These are phyloP conservation scores for Dryoscopus gambensis DNA, from an alignment of 2,113 vertebrate genomes.

Conservation along the genomic window DNA sequence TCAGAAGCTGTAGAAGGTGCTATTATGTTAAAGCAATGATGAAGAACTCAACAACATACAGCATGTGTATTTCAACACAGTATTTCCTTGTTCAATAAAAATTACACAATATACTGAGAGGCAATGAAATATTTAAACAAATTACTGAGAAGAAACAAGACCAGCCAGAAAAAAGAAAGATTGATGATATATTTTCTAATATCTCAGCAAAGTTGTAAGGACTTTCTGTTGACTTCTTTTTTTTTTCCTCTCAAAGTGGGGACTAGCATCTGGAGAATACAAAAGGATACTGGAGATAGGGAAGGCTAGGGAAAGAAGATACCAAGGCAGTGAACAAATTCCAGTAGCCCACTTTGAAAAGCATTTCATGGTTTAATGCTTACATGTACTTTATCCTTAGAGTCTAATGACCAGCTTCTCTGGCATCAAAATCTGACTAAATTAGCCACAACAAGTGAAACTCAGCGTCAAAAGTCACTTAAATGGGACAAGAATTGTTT, in stretches of 20 bases:
- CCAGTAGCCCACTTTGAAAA: background rate
- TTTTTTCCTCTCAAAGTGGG: background rate
- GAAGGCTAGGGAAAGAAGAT: background rate
- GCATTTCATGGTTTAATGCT: background rate
- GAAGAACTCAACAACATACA: background rate
- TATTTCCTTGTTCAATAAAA: background rate
- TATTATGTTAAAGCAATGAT: background rate
- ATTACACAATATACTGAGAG: background rate
- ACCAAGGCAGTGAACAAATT: background rate
- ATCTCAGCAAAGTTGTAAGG: background rate
- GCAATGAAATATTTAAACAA: background rate
- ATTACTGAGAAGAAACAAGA: background rate
- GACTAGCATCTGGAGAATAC: background rate
- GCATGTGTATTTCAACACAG: background rate
- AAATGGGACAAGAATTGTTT: background rate
- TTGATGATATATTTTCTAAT: background rate
- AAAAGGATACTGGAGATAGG: background rate
- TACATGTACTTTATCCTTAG: background rate
- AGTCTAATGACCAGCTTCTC: background rate
- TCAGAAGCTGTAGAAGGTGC: background rate
- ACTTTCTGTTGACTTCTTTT: background rate
- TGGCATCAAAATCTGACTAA: background rate
- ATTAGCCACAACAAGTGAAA: background rate
- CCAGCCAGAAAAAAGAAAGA: background rate
- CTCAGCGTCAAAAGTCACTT: background rate